These are phyloP conservation scores for Tuberolachnus salignus DNA, from an alignment of 2,888 invertebrate species.

Conservation along the genomic window DNA sequence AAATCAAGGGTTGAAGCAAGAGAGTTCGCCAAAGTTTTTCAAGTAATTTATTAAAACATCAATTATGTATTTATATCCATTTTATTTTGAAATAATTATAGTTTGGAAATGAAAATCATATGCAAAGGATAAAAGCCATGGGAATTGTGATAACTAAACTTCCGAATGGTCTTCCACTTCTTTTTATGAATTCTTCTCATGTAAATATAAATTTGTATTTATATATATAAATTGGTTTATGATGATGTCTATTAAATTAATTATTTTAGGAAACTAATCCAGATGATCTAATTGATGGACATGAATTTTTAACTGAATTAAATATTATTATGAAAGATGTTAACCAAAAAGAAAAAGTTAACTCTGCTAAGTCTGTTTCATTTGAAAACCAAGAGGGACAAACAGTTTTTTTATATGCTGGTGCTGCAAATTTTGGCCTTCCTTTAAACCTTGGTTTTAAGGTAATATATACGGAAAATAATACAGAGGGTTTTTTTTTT, in stretches of 20 bases:
- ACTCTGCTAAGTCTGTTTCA: constrained; percentile 44
- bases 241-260: constrained; percentile 29
- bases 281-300: constrained; percentile 49
- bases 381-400: constrained; percentile 47
- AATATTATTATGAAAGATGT: constrained; percentile 50
- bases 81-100: constrained; percentile 63
- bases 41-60: constrained; percentile 18
- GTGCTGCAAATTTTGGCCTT: constrained; percentile 51
- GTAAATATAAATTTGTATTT: constrained; percentile 66
- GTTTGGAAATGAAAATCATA: constrained; percentile 84
- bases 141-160: constrained; percentile 90
- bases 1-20: constrained; percentile 52
- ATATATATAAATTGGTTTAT: not conserved
- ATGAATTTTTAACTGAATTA: constrained; percentile 52
- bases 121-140: constrained; percentile 87
- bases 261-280: constrained; percentile 32
- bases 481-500: too few species aligned
- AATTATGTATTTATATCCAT: not conserved
- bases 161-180: constrained; percentile 88
- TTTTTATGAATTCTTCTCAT: constrained; percentile 85
- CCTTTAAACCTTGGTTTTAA: constrained; percentile 42
- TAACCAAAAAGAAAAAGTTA: constrained; percentile 50
- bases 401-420: constrained; percentile 44
- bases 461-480: too few species aligned
- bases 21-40: constrained; percentile 50